Base-by-base conservation (phyloP, 2,113 vertebrate species). In the Centrocercus urophasianus region DNA sequence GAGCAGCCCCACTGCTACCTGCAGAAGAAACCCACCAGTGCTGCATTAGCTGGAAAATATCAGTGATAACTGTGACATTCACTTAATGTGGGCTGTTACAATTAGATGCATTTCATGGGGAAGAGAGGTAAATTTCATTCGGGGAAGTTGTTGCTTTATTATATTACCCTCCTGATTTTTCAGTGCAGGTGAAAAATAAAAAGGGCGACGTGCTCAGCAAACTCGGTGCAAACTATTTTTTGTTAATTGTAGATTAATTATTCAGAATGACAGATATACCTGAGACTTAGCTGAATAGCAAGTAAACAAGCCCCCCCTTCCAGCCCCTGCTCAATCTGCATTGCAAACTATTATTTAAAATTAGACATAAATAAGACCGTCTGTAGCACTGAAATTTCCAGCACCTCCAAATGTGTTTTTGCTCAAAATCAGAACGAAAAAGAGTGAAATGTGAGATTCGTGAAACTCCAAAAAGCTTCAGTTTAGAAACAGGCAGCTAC, bases 71-170 rank as follows among this genome's bases (percentile, higher is more conserved):
- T 95, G 84, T 84, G 77, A 91, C 84, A 83, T 86, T 94, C 92
- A 70, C 87, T 95, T 97, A 90, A 95, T 73, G n/a, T 27, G 54
- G 30, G 24, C 74, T 63, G 64, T 82, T 95, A 42, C 94, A 96
- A 95, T 96, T 94, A 96, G 89, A 63, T 90, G 92, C 95, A 96
- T 97, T 96, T 96, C 86, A 84, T 7, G 30, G 74, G 77, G 83
- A 91, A 88, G 95, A 93, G 89, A 80, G 80, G 86, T 83, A 95
- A 93, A 90, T 93, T 94, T 92, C 87, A 71, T 64, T 80, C 50
- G 90, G 76, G 89, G 91, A 96, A 96, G 89, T 70, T 88, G 94
- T 91, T 87, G 81, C 43, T 61, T 93, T 93, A 93, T 94, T 94
- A 92, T 94, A 93, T 95, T 88, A 77, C 17, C 2, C 47, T 94